Percentiles rank a stretch among this genome's conserved stretches.
These are phyloP conservation scores for Apomyelois bistriatella DNA, from an alignment of 2,888 invertebrate genomes.

Conservation along the genomic window DNA sequence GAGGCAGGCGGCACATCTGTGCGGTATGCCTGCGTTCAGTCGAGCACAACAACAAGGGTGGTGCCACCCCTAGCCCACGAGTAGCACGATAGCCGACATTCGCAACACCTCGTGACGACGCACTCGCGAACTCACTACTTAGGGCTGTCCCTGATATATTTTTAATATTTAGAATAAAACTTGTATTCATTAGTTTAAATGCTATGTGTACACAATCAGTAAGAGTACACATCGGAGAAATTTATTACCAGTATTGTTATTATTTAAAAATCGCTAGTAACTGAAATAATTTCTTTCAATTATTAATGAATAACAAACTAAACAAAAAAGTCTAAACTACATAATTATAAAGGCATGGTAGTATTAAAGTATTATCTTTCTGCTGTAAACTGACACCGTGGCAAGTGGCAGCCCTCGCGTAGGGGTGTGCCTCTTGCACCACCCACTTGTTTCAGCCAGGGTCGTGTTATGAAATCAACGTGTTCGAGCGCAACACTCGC, in stretches of 20 bases:
- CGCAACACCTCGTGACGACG: slow-evolving; percentile 69
- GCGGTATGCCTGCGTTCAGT: slow-evolving; percentile 63
- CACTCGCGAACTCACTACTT: slow-evolving; percentile 57
- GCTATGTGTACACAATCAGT: no score
- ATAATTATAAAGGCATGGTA: no score
- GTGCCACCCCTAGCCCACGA: slow-evolving; percentile 26
- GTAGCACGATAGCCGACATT: slow-evolving; percentile 69
- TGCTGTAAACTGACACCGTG: no score
- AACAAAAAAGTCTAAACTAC: no score
- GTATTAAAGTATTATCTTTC: no score
- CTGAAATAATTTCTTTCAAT: no score
- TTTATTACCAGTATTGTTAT: no score
- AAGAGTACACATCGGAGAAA: no score
- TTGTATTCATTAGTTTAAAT: no score
- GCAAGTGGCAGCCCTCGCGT: slow-evolving; percentile 32
- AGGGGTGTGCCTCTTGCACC: slow-evolving; percentile 65
- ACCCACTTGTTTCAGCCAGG: slow-evolving; percentile 74
- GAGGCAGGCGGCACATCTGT: slow-evolving; percentile 47
- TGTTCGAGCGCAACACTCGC: slow-evolving; percentile 75
- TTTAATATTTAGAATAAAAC: background rate
- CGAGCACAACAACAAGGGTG: slow-evolving; percentile 47
- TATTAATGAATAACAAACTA: no score
- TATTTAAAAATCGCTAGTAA: no score
- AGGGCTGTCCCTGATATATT: slow-evolving; percentile 15
- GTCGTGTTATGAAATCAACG: slow-evolving; percentile 79